These are phyloP conservation scores for Dinoponera quadriceps DNA, from an alignment of 1,140 invertebrate species.

Conservation along the genomic window DNA sequence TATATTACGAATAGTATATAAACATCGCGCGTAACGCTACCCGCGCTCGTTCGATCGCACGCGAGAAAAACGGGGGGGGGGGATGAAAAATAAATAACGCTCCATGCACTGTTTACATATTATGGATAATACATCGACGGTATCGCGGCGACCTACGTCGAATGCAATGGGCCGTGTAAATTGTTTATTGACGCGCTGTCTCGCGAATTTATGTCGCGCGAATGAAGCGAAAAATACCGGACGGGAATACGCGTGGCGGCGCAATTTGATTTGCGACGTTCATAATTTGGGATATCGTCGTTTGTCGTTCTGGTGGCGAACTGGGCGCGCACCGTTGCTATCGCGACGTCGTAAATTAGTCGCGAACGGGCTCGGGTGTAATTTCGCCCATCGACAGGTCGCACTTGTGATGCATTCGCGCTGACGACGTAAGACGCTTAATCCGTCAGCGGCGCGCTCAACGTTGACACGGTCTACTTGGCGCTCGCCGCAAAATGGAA, in stretches of 20 bases:
- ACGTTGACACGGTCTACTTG: conserved; percentile 30
- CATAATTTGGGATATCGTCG: conserved; percentile 44
- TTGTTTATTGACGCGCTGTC: conserved; percentile 39
- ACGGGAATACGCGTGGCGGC: conserved; percentile 34
- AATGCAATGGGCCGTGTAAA: conserved; percentile 38
- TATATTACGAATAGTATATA: conserved; percentile 7
- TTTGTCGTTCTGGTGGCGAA: conserved; percentile 12
- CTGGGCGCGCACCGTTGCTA: not conserved
- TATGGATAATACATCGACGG: conserved; percentile 31
- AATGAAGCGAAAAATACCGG: conserved; percentile 38
- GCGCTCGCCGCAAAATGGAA: not conserved
- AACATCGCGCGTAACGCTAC: not conserved
- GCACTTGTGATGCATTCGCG: conserved; percentile 40
- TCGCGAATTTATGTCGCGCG: conserved; percentile 40
- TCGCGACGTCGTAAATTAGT: conserved; percentile 60
- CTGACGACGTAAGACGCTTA: conserved; percentile 49
- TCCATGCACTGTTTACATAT: conserved; percentile 23
- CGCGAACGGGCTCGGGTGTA: not conserved
- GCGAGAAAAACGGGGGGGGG: not conserved
- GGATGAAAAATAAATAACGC: conserved; percentile 21
- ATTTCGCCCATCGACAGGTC: conserved; percentile 56
- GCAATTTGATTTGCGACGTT: conserved; percentile 56
- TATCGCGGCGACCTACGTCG: conserved; percentile 12
- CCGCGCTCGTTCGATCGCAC: not conserved
- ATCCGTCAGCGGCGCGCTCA: conserved; percentile 57